Conservation (phyloP, 1,140 invertebrate species). For the Tribolium castaneum region DNA sequence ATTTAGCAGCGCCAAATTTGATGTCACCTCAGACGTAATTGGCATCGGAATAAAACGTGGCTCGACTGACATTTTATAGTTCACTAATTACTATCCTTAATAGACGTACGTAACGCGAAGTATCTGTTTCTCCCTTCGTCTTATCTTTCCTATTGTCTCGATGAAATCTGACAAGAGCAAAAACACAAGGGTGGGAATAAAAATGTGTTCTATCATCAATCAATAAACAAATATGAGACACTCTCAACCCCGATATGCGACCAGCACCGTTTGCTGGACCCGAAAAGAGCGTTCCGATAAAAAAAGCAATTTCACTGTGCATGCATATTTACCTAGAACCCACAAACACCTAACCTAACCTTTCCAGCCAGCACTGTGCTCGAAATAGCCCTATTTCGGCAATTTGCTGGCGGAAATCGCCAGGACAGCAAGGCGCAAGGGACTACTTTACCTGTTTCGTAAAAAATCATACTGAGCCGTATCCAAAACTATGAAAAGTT, state of each 20-base stretch:
- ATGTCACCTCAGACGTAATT: neutral
- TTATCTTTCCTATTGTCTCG: neutral
- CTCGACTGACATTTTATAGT: neutral
- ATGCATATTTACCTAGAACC: constrained; percentile 2
- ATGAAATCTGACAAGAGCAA: neutral
- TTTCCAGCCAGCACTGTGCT: neutral
- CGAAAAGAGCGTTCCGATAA: neutral
- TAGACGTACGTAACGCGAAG: neutral
- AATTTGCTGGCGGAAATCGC: neutral
- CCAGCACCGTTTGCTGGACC: too few relatives aligned
- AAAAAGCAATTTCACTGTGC: neutral
- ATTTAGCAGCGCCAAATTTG: neutral
- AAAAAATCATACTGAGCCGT: constrained; percentile 59
- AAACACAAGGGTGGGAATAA: neutral
- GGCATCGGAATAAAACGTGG: neutral
- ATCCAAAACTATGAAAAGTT: constrained; percentile 58
- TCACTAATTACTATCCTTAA: neutral
- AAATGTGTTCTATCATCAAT: constrained; percentile 12
- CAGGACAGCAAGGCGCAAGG: neutral
- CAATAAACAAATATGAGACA: constrained; percentile 29
- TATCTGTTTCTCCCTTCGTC: neutral
- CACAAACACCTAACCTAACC: constrained; percentile 39
- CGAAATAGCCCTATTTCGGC: neutral
- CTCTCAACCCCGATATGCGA: too few relatives aligned
- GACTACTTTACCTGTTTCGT: constrained; percentile 56